Evolutionary conservation across 1,140 invertebrate species (phyloP).

Genomic region (Drosophila sucinea): DNA sequence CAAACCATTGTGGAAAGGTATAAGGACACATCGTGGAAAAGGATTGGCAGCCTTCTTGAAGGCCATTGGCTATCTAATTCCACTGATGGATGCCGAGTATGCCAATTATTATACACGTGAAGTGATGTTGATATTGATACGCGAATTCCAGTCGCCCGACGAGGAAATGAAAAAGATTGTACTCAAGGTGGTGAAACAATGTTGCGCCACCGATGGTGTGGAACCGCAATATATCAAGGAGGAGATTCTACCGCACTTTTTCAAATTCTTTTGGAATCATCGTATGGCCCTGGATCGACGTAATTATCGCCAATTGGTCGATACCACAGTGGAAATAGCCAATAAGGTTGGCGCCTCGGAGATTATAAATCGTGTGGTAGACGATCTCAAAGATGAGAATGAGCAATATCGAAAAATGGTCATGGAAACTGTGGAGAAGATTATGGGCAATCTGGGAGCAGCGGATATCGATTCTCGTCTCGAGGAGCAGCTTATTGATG

Average conservation of each 20-base stretch:
- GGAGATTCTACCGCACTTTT: conserved; percentile 99
- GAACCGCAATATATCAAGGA: conserved; percentile 99
- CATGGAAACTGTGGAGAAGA: conserved; percentile 99
- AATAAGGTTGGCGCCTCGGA: conserved; percentile 99
- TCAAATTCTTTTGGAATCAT: conserved; percentile 99
- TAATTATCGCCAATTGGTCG: conserved; percentile 98
- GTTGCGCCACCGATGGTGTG: conserved; percentile 99
- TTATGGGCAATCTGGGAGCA: conserved; percentile 98
- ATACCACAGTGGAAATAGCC: conserved; percentile 99
- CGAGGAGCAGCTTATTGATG: conserved; percentile 99
- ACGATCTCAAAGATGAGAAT: conserved; percentile 99
- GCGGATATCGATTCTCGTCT: conserved; percentile 98
- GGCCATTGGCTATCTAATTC: conserved; percentile 99
- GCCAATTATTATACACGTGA: conserved; percentile 99
- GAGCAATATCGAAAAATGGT: conserved; percentile 99
- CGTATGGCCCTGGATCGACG: conserved; percentile 98
- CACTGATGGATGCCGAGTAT: conserved; percentile 99
- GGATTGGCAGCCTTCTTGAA: conserved; percentile 99
- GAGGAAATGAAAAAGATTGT: conserved; percentile 99
- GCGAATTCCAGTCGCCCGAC: conserved; percentile 99
- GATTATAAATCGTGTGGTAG: conserved; percentile 99
- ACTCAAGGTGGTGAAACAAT: conserved; percentile 99
- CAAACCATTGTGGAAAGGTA: conserved; percentile 99
- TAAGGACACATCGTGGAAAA: conserved; percentile 98
- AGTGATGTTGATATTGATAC: conserved; percentile 99